Conservation (phyloP, 2,797 vertebrate genomes). For the Apogon talboti region DNA sequence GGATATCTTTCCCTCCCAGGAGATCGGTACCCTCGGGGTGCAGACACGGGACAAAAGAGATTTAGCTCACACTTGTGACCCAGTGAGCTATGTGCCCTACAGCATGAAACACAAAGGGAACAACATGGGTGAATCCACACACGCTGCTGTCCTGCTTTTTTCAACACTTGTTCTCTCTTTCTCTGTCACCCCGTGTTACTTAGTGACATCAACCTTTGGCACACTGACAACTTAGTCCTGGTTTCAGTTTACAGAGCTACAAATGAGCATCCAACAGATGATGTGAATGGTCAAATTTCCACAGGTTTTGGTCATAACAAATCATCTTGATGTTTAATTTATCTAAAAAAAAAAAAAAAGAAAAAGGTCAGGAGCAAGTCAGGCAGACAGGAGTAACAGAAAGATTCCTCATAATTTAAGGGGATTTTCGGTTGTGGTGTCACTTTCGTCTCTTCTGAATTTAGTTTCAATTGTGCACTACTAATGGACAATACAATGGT, state of each 20-base stretch:
- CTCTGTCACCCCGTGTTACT: constrained; percentile 73
- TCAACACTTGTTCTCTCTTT: constrained; percentile 77
- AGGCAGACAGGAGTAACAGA: constrained; percentile 10
- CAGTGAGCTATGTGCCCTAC: constrained; percentile 74
- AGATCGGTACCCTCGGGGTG: constrained; percentile 61
- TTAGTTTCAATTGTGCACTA: constrained; percentile 61
- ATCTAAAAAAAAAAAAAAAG: constrained; percentile 14
- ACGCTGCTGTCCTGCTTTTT: constrained; percentile 75
- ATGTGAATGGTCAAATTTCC: constrained; percentile 25
- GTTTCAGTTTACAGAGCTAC: constrained; percentile 77
- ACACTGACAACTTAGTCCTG: constrained; percentile 71
- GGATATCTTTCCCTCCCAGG: constrained; percentile 56
- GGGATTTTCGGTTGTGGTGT: constrained; percentile 40
- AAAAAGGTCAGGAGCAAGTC: not conserved
- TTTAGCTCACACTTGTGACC: constrained; percentile 80
- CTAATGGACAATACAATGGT: constrained; percentile 59
- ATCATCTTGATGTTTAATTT: constrained; percentile 13
- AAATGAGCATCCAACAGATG: constrained; percentile 42
- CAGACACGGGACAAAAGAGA: constrained; percentile 73
- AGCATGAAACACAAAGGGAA: constrained; percentile 69
- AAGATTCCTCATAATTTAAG: constrained; percentile 41
- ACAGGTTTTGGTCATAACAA: constrained; percentile 27
- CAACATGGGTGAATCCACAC: constrained; percentile 75
- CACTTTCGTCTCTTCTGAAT: constrained; percentile 59
- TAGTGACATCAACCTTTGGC: constrained; percentile 81